Conservation (phyloP, 1,140 invertebrate genomes). For the Dufourea novaeangliae region DNA sequence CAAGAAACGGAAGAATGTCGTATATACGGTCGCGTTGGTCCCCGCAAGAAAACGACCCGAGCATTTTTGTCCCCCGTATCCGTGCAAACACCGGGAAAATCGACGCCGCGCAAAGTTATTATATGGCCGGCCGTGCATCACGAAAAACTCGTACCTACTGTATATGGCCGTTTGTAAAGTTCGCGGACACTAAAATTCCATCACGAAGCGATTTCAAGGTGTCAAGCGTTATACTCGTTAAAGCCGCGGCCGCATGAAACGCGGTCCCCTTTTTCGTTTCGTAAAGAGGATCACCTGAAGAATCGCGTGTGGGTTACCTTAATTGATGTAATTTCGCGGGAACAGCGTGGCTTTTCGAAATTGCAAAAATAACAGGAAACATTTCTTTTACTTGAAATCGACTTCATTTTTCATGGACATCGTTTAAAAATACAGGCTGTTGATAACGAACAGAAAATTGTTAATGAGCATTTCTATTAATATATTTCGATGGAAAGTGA, state of each 20-base stretch:
- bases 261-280: background rate
- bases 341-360: background rate
- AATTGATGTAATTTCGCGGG: slow-evolving; percentile 4
- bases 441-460: too few relatives aligned
- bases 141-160: slow-evolving; percentile 42
- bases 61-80: slow-evolving; percentile 6
- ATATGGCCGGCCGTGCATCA: slow-evolving; percentile 11
- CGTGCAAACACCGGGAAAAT: slow-evolving; percentile 38
- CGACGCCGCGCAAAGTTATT: slow-evolving; percentile 39
- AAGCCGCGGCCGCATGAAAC: slow-evolving; percentile 2
- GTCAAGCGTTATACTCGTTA: slow-evolving; percentile 55
- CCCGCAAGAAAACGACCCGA: background rate
- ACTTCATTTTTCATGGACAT: too few relatives aligned
- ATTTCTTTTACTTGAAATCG: too few relatives aligned
- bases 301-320: slow-evolving; percentile 2
- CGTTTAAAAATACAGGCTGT: too few relatives aligned
- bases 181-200: slow-evolving; percentile 50
- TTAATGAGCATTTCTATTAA: too few relatives aligned
- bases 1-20: slow-evolving; percentile 31
- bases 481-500: too few relatives aligned
- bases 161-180: slow-evolving; percentile 51
- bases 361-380: background rate
- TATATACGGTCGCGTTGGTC: background rate
- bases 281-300: background rate
- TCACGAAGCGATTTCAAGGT: slow-evolving; percentile 56